Percentiles rank a stretch among this genome's conserved stretches.
Conservation (phyloP, 2,113 vertebrate species). For the Pogonocichla stellata region DNA sequence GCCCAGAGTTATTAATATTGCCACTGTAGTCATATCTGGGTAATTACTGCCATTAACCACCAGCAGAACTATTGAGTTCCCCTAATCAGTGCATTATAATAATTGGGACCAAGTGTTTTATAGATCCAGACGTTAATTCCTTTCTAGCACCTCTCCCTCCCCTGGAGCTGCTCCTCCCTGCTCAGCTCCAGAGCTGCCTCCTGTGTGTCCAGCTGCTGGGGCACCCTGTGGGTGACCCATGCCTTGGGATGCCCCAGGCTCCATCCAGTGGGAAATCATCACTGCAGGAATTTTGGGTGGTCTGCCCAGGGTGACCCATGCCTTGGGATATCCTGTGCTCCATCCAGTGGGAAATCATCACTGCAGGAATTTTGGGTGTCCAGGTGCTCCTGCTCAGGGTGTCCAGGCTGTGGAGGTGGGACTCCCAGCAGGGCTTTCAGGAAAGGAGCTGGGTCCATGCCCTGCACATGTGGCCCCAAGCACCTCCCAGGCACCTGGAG, state of each 20-base stretch:
- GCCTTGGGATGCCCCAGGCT: neutral
- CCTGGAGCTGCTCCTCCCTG: neutral
- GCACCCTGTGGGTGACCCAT: neutral
- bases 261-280: accelerated
- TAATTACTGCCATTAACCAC: constrained; percentile 68
- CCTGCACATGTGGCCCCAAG: accelerated
- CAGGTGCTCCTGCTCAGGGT: too few relatives aligned
- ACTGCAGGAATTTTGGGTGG: neutral
- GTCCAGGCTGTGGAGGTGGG: neutral
- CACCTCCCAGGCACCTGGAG: neutral
- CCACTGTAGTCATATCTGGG: constrained; percentile 60
- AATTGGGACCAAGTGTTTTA: constrained; percentile 71
- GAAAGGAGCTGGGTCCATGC: neutral
- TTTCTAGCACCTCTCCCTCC: constrained; percentile 26
- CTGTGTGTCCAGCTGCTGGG: neutral
- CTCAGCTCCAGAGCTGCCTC: neutral
- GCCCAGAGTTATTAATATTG: constrained; percentile 69
- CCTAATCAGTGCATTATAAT: constrained; percentile 69
- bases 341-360: too few relatives aligned
- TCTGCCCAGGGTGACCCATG: too few relatives aligned
- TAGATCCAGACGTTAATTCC: constrained; percentile 59
- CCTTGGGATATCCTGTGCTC: too few relatives aligned
- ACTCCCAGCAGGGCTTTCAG: neutral
- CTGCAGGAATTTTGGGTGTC: neutral
- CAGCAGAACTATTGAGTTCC: constrained; percentile 69